phyloP scores from a whole-genome alignment of 2,888 invertebrate genomes.

The Serripes groenlandicus region DNA sequence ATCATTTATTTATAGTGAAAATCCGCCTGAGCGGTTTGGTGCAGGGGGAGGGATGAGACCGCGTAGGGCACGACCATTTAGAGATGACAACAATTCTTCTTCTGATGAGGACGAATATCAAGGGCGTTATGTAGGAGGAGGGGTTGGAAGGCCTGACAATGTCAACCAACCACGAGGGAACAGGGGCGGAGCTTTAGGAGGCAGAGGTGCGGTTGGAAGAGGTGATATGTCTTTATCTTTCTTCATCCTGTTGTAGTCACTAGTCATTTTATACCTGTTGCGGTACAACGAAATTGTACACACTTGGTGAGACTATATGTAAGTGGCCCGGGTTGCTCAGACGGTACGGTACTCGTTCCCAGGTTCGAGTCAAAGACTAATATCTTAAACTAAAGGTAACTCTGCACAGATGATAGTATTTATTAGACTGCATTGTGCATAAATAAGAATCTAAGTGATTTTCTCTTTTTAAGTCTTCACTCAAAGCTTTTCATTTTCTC shows the following conservation, averaged over 20 bases:
- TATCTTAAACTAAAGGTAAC: no score
- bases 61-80: background rate
- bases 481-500: no score
- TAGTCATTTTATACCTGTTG: background rate
- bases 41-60: background rate
- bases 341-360: no score
- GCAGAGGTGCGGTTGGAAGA: background rate
- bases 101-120: background rate
- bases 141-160: background rate
- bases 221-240: no score
- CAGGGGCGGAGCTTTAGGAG: background rate
- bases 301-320: no score
- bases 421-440: no score
- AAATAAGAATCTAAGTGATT: no score
- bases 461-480: no score
- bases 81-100: conserved; percentile 5
- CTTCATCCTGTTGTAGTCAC: background rate
- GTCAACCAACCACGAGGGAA: conserved; percentile 2
- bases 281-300: background rate
- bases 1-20: background rate
- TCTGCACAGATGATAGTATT: no score
- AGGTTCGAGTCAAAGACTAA: no score
- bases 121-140: background rate
- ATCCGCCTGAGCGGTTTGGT: background rate
- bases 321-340: no score